Evolutionary conservation across 2,797 vertebrate genomes (phyloP), one percentile per base, ranked within the genome.

Genomic region (Lutjanus argentimaculatus): DNA sequence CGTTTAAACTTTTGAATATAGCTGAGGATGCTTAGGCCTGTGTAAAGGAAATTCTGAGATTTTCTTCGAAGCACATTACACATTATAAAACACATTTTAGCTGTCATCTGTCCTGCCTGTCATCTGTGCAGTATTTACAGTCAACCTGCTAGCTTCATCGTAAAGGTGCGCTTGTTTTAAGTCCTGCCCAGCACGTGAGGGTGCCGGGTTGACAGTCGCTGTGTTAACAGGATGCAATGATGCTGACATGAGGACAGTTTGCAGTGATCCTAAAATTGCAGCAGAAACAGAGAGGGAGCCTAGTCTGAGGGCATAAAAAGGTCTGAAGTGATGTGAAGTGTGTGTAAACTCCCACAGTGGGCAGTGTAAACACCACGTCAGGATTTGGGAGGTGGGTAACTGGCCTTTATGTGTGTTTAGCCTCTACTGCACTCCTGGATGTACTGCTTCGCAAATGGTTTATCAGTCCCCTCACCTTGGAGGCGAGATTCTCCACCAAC

Each of bases 401-500:
- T 5, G 9, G 19, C 30, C 30, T 36, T 36, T 36, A 36, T n/a
- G 49, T 17, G 48, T n/a, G 17, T 49, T 30, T 25, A 25, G 4
- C 52, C 42, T 45, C 11, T 21, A 30, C 52, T 42, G 17, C 13
- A 58, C 19, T 9, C 11, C 19, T 40, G 40, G 8, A 16, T 67
- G 1, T 1, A 42, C 48, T 3, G 17, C 8, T 53, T 48, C 11
- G 62, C 7, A 49, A 48, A 16, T 48, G 30, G 30, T 15, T 7
- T 6, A 15, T 15, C 46, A 0, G 46, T 14, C 14, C 46, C 3
- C 30, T 90, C 95, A 99, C 99, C 97, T 99, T 99, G 45, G 95
- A 96, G 45, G 97, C 95, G 84, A 99, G 92, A 89, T 99, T 99
- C 91, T 99, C 99, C 91, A 99, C 99, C 85, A 99, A 79, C 5